Evolutionary conservation across 2,888 invertebrate genomes (phyloP).

Genomic region (Nemotelus nigrinus): DNA sequence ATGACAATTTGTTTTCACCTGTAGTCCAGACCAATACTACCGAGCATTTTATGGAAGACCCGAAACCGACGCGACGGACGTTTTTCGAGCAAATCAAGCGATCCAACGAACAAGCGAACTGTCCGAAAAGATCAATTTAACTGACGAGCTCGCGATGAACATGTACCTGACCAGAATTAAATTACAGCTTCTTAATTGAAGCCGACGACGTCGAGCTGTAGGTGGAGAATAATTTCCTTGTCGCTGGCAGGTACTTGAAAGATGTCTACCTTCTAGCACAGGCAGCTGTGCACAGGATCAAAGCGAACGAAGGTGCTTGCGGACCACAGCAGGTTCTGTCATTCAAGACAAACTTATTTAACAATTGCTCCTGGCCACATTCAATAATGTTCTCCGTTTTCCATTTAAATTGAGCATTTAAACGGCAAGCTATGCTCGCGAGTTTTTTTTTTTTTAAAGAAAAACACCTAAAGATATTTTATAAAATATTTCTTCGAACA

Average conservation of each 20-base stretch:
- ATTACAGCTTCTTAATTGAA: conserved; percentile 40
- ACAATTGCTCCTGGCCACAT: conserved; percentile 33
- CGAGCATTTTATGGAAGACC: conserved; percentile 6
- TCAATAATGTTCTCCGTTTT: conserved; percentile 8
- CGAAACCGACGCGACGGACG: conserved; percentile 1
- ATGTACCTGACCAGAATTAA: conserved; percentile 42
- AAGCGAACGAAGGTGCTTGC: conserved; percentile 26
- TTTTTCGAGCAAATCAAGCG: conserved; percentile 34
- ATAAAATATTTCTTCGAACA: too few relatives aligned
- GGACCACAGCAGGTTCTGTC: conserved; percentile 28
- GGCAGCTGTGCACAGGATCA: conserved; percentile 42
- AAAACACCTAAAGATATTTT: too few relatives aligned
- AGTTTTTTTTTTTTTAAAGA: too few relatives aligned
- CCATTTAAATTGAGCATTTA: conserved; percentile 12
- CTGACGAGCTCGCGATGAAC: conserved; percentile 17
- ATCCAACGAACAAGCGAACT: conserved; percentile 12
- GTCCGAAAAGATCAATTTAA: conserved; percentile 39
- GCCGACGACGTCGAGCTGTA: conserved; percentile 21
- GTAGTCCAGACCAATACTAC: conserved; percentile 21
- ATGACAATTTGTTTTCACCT: conserved; percentile 45
- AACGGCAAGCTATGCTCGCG: background rate
- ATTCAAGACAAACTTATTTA: conserved; percentile 38
- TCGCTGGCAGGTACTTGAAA: conserved; percentile 20
- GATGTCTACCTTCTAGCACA: background rate
- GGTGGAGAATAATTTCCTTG: conserved; percentile 37